Evolutionary conservation across 2,888 invertebrate species (phyloP).

Genomic region (Limulus polyphemus): DNA sequence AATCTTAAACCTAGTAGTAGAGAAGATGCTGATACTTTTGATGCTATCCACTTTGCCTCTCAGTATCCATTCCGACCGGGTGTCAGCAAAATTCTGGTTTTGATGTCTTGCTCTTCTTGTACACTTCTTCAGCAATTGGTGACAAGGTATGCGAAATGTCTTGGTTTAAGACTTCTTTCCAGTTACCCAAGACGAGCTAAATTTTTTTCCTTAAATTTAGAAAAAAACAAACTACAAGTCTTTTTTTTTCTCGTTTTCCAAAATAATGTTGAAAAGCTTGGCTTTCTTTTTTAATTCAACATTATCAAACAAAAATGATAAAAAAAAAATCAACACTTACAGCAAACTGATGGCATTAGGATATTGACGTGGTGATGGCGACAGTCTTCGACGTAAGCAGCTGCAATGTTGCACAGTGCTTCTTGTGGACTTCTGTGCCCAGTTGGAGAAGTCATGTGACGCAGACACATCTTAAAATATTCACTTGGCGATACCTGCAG

Average conservation of each 20-base stretch:
- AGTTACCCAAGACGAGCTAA: no score
- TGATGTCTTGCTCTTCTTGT: slow-evolving; percentile 51
- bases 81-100: slow-evolving; percentile 45
- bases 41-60: slow-evolving; percentile 33
- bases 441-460: slow-evolving; percentile 32
- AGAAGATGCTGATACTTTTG: slow-evolving; percentile 29
- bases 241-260: no score
- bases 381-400: slow-evolving; percentile 70
- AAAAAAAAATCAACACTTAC: slow-evolving; percentile 44
- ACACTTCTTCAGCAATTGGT: slow-evolving; percentile 17
- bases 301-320: no score
- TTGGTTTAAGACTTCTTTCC: no score
- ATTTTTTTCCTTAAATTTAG: no score
- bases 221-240: no score
- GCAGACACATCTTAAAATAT: slow-evolving; percentile 38
- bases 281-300: no score
- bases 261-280: no score
- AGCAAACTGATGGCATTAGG: slow-evolving; percentile 64
- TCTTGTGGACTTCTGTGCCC: slow-evolving; percentile 31
- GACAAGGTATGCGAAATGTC: no score
- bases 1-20: slow-evolving; percentile 46
- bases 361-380: slow-evolving; percentile 57
- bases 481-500: slow-evolving; percentile 35
- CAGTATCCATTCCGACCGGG: slow-evolving; percentile 39
- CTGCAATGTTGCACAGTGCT: slow-evolving; percentile 58